Base-by-base conservation (phyloP, 1,140 invertebrate genomes). In the Apis florea region DNA sequence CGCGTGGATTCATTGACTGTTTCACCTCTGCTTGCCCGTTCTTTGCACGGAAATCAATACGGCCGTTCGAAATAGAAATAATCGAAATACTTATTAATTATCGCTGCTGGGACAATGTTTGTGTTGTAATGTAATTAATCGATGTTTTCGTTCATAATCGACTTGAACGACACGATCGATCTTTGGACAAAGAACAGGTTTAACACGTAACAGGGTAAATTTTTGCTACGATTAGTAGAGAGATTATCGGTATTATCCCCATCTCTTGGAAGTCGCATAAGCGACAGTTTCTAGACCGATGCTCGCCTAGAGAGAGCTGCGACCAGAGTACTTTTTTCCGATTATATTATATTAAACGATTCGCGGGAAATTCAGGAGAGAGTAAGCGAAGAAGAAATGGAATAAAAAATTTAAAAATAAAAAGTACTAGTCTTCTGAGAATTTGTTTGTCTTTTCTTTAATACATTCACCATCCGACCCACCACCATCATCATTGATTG, bases 1-100 rank as follows among this genome's bases (percentile, higher is more conserved):
- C 73, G 78, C 40, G 71, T 84, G 40, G 53, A 79, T 66, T 51
- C 49, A 40, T 73, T 86, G 26, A 69, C 53, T 73, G 47, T 66
- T 59, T 63, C 72, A 59, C 56, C 56, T 56, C 19, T 47, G n/a
- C 31, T 59, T n/a, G 54, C 31, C 54, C 13, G 54, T 68, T 68
- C 47, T 68, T 68, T 4, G 12, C 54, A 3, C 17, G 0, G 51
- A n/a, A n/a, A 40, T 24, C n/a, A 51, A 24, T 10, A 24, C 5
- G 40, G 2, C 11, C n/a, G 47, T 8, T 17, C 12, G 47, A n/a
- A n/a, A 9, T 4, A 13, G 21, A 17, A 26, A 13, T 17, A 19
- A 54, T 15, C 6, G 31, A n/a, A n/a, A 40, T 31, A 4, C 2
- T 54, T 61, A 2, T 15, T 6, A 31, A 31, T 40, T 6, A 40